These are phyloP conservation scores for Chaunax sp. DNA, from an alignment of 2,797 vertebrate species.

Conservation along the genomic window DNA sequence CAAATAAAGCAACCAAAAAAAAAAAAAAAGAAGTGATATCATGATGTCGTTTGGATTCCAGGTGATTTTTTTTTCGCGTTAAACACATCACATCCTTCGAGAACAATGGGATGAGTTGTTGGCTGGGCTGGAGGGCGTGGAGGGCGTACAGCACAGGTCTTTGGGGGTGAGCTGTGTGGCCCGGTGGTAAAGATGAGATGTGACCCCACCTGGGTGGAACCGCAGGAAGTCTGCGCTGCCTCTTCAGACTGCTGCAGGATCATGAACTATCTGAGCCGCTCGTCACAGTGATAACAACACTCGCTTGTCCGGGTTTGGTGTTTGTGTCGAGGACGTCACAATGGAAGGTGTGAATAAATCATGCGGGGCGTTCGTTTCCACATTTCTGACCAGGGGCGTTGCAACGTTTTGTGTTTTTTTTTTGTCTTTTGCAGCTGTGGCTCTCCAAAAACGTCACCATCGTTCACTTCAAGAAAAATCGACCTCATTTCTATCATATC, in stretches of 20 bases:
- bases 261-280: conserved; percentile 47
- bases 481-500: not conserved
- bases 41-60: no score
- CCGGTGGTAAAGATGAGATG: conserved; percentile 62
- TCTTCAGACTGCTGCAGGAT: conserved; percentile 31
- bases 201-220: conserved; percentile 73
- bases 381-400: conserved; percentile 5
- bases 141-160: conserved; percentile 44
- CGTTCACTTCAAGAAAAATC: not conserved
- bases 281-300: conserved; percentile 51
- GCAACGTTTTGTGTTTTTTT: not conserved
- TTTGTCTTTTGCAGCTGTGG: conserved; percentile 8
- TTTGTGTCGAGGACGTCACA: conserved; percentile 24
- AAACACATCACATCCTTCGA: no score
- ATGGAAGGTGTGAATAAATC: conserved; percentile 33
- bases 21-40: no score
- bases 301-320: conserved; percentile 21
- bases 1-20: no score
- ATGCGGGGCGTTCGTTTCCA: conserved; percentile 22
- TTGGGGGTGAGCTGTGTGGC: conserved; percentile 63
- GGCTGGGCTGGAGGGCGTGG: conserved; percentile 59
- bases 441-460: not conserved
- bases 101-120: conserved; percentile 77
- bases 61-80: no score
- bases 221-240: conserved; percentile 58